Percentiles rank a stretch among this genome's conserved stretches.
Evolutionary conservation across 2,888 invertebrate species (phyloP).

Genomic region (Ypsolopha scabrella): DNA sequence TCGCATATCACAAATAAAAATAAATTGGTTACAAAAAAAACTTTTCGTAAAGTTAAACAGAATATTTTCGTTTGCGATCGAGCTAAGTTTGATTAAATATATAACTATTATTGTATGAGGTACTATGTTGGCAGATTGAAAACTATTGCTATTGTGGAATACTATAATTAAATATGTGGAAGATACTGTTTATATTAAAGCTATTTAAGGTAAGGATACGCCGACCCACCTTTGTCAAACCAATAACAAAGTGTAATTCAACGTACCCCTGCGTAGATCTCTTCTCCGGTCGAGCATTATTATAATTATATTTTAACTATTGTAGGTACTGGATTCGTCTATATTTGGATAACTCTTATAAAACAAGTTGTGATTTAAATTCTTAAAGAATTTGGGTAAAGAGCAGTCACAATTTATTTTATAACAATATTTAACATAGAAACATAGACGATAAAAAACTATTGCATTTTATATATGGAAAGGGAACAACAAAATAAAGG

Average conservation of each 20-base stretch:
- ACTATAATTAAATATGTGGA: conserved; percentile 47
- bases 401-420: not conserved
- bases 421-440: conserved; percentile 11
- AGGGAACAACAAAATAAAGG: conserved; percentile 61
- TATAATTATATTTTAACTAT: conserved; percentile 46
- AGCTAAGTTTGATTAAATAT: conserved; percentile 5
- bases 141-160: conserved; percentile 52
- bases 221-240: conserved; percentile 25
- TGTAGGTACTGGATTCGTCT: conserved; percentile 44
- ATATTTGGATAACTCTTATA: conserved; percentile 9
- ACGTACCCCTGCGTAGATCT: conserved; percentile 31
- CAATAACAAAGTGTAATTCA: conserved; percentile 38
- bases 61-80: conserved; percentile 2
- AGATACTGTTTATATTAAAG: conserved; percentile 68
- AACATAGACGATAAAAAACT: conserved; percentile 32
- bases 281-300: conserved; percentile 48
- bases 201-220: conserved; percentile 55
- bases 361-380: conserved; percentile 1
- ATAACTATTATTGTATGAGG: conserved; percentile 48
- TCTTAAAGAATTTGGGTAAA: not conserved
- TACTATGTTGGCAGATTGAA: conserved; percentile 52
- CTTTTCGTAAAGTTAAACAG: conserved; percentile 2
- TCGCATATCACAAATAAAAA: conserved; percentile 27
- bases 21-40: conserved; percentile 6
- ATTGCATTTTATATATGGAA: conserved; percentile 67